Base-by-base conservation (phyloP, 2,113 vertebrate genomes). In the Rhynchomys soricoides region DNA sequence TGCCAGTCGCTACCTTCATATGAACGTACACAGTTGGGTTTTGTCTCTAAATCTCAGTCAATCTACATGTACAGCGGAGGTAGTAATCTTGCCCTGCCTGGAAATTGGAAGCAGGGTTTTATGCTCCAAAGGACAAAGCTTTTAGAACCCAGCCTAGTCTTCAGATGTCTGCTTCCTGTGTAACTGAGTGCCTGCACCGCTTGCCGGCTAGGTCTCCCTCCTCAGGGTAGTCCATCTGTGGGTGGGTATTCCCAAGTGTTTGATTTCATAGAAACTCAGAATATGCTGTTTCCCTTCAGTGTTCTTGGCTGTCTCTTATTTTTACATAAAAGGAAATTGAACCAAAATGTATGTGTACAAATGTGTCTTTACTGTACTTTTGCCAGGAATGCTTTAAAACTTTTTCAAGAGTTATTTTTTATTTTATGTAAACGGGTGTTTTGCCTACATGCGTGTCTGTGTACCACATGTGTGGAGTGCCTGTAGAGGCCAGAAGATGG, bases 371-470 rank as follows among this genome's bases (percentile, higher is more conserved):
- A 34, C 34, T 91, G 3, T 74, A 59, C 29, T 91, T 94, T 86
- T 96, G 55, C 48, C 92, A 94, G 31, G 29, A 64, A 83, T 95
- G 66, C 59, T 95, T 95, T 55, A 62, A 85, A 83, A 62, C 40
- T 85, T 82, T 62, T 55, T 31, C 26, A 77, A 62, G 11, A n/a
- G 50, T 66, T 40, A 77, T 83, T 93, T 95, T 57, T 68, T 19
- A 93, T 86, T 95, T 93, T 64, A 79, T 74, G 37, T 79, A 74
- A 87, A 52, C 89, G 57, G 5, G 3, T 82, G 22, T 82, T 82
- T 82, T 82, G 57, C 12, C n/a, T 64, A 29, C 59, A 3, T 48
- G 62, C 48, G 34, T 66, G 17, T 83, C 55, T 66, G 5, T 66
- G 29, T 29, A 66, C 82, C 29, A 3, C 29, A 45, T 48, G 17